Conservation (phyloP, 2,113 vertebrate species). For the Suricata suricatta region DNA sequence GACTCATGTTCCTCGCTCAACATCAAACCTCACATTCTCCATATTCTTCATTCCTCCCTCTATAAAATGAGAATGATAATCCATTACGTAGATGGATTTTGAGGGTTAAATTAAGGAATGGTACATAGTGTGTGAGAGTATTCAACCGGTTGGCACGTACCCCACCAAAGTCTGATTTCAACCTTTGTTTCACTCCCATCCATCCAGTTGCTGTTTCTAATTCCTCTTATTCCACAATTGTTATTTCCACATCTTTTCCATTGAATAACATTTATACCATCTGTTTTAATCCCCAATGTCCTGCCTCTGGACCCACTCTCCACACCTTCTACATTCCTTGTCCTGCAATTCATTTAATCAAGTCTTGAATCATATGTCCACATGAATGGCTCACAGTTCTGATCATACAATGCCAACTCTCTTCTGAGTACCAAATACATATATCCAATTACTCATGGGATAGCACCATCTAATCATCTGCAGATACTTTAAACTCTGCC, state of each 20-base stretch:
- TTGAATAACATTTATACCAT: not conserved
- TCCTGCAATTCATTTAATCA: not conserved
- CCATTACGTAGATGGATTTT: not conserved
- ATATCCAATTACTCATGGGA: not conserved
- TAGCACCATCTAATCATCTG: not conserved
- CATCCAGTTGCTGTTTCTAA: not conserved
- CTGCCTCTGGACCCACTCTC: not conserved
- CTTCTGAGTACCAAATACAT: not conserved
- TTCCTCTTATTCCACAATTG: not conserved
- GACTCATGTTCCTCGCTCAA: not conserved
- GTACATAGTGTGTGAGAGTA: not conserved
- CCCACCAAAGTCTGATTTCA: not conserved
- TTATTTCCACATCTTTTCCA: not conserved
- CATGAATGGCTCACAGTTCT: not conserved
- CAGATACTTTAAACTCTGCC: no score
- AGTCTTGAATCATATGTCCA: no score
- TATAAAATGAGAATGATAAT: not conserved
- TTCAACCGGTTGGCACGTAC: no score
- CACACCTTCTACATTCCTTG: not conserved
- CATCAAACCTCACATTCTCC: not conserved
- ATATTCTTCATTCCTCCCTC: not conserved
- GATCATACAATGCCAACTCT: not conserved
- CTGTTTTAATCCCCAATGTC: not conserved
- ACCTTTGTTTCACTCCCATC: not conserved
- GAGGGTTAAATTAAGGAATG: not conserved